A percentile compares a stretch with the other conserved stretches of the same genome.
Conservation (phyloP, 2,888 invertebrate genomes). For the Salticus scenicus region DNA sequence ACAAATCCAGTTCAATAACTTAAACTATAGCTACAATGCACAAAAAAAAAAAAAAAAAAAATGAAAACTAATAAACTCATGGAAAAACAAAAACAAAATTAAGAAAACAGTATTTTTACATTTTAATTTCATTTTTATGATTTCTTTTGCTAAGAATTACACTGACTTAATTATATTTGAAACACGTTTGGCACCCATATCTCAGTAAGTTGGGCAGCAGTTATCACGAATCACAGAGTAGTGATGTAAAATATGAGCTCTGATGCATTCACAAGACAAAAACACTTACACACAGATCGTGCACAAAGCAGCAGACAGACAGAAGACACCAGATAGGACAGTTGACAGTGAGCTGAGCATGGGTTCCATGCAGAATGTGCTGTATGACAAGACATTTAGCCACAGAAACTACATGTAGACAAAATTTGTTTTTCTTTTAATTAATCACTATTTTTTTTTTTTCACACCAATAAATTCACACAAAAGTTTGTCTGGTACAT, state of each 20-base stretch:
- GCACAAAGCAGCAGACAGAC: slow-evolving; percentile 68
- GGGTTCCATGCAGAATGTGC: slow-evolving; percentile 69
- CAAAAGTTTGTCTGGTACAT: slow-evolving; percentile 67
- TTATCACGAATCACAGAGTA: slow-evolving; percentile 71
- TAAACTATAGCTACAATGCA: slow-evolving; percentile 67
- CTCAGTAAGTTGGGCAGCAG: slow-evolving; percentile 68
- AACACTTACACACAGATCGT: slow-evolving; percentile 65
- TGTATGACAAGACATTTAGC: slow-evolving; percentile 67
- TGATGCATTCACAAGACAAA: slow-evolving; percentile 69
- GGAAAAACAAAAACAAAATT: slow-evolving; percentile 29
- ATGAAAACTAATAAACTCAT: too few relatives aligned
- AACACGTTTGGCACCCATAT: slow-evolving; percentile 67
- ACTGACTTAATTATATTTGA: slow-evolving; percentile 43
- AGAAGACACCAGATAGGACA: slow-evolving; percentile 61
- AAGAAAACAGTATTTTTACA: slow-evolving; percentile 30
- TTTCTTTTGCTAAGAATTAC: slow-evolving; percentile 62
- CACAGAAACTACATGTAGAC: slow-evolving; percentile 68
- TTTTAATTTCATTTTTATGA: slow-evolving; percentile 18
- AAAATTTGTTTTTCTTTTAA: slow-evolving; percentile 28
- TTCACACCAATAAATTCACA: slow-evolving; percentile 64
- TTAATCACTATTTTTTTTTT: slow-evolving; percentile 51
- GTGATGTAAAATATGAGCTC: slow-evolving; percentile 70
- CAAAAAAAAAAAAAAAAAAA: slow-evolving; percentile 43
- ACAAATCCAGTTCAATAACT: slow-evolving; percentile 63
- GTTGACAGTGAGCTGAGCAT: slow-evolving; percentile 68